These are phyloP conservation scores for Drosophila meridionalis DNA, from an alignment of 2,888 invertebrate species.

Conservation along the genomic window DNA sequence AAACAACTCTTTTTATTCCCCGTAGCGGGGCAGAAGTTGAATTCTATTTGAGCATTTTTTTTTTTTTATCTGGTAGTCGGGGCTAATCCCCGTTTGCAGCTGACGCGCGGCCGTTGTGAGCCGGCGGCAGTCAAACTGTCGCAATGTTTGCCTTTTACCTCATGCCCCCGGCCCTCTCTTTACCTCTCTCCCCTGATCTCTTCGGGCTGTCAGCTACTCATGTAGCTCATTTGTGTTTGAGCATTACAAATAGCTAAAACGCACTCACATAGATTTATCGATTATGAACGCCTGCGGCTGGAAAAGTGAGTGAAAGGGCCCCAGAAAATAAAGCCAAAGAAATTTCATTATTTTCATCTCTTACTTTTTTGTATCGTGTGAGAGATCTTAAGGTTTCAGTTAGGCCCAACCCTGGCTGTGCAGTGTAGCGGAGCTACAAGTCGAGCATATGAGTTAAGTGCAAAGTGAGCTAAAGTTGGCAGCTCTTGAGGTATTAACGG, in stretches of 20 bases:
- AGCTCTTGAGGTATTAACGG: neutral
- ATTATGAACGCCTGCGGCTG: slow-evolving; percentile 63
- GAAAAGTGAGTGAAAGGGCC: slow-evolving; percentile 42
- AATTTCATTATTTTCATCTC: slow-evolving; percentile 41
- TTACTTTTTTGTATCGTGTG: slow-evolving; percentile 32
- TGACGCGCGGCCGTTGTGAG: slow-evolving; percentile 46
- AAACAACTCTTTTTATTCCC: slow-evolving; percentile 48
- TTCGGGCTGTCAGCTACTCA: slow-evolving; percentile 25
- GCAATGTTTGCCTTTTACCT: slow-evolving; percentile 52
- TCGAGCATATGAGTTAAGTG: slow-evolving; percentile 14
- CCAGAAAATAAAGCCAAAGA: slow-evolving; percentile 40
- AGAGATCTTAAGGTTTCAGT: slow-evolving; percentile 50
- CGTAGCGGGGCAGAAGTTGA: slow-evolving; percentile 17
- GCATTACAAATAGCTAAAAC: slow-evolving; percentile 64
- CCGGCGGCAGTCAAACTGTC: slow-evolving; percentile 47
- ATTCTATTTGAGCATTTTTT: slow-evolving; percentile 44
- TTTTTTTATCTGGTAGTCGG: slow-evolving; percentile 1
- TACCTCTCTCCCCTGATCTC: neutral
- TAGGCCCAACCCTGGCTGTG: slow-evolving; percentile 1
- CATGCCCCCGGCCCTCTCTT: neutral
- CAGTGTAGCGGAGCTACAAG: slow-evolving; percentile 18
- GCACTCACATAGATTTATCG: slow-evolving; percentile 64
- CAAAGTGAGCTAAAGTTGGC: neutral
- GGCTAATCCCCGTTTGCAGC: slow-evolving; percentile 52
- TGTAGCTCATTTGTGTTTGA: slow-evolving; percentile 48